phyloP scores from a whole-genome alignment of 2,888 invertebrate species.

The Tenthredo livida region DNA sequence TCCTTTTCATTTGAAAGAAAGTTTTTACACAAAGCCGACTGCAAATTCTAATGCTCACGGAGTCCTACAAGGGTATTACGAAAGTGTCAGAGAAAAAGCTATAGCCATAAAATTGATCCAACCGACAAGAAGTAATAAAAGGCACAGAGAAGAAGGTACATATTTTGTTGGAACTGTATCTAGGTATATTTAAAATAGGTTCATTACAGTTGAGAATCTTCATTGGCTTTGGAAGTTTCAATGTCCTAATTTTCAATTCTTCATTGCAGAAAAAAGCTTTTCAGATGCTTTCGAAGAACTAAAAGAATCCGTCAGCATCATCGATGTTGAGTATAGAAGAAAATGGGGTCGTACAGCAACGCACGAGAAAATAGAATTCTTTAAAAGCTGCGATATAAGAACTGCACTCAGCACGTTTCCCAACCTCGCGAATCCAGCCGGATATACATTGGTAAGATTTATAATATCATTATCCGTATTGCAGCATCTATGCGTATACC shows the following conservation, averaged over 20 bases:
- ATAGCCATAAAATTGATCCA: conserved; percentile 10
- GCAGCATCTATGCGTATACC: too few species aligned
- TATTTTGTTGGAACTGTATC: too few species aligned
- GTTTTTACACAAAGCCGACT: conserved; percentile 38
- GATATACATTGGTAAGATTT: conserved; percentile 26
- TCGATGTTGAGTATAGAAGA: conserved; percentile 53
- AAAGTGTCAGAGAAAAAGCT: not conserved
- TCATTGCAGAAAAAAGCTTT: not conserved
- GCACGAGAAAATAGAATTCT: conserved; percentile 47
- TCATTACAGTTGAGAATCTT: too few species aligned
- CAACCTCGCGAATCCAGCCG: conserved; percentile 48
- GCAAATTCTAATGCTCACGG: conserved; percentile 33
- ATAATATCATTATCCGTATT: too few species aligned
- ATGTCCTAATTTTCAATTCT: too few species aligned
- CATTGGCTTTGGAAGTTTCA: too few species aligned
- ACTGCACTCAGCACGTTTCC: conserved; percentile 51
- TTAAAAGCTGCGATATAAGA: conserved; percentile 23
- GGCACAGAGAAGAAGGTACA: not conserved
- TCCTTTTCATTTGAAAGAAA: conserved; percentile 31
- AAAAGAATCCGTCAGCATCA: conserved; percentile 46
- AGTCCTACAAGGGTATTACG: conserved; percentile 17
- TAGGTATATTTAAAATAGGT: too few species aligned
- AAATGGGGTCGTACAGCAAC: conserved; percentile 48
- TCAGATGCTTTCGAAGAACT: not conserved
- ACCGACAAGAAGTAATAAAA: conserved; percentile 4